Evolutionary conservation across 2,888 invertebrate species (phyloP), one percentile per base, ranked within the genome.

Genomic region (Drosophila meridiana): DNA sequence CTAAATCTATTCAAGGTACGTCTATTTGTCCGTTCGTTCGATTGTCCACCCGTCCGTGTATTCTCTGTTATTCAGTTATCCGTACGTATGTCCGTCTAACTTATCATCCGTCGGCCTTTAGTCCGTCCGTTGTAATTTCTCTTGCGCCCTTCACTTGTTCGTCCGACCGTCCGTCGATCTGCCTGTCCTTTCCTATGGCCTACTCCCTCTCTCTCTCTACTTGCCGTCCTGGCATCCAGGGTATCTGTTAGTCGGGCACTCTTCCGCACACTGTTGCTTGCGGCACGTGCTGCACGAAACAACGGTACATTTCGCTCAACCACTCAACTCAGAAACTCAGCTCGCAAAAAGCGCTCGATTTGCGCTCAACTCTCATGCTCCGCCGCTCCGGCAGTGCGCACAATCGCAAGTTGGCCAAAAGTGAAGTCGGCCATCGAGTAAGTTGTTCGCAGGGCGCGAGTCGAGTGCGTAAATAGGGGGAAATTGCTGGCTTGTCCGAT

Each of bases 271-370:
- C 11, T 72, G 28, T 47, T 34, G 20, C n/a, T 4, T 5, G 26
- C 20, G 34, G 34, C 76, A 69, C 66, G 73, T 76, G 64, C 73
- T 68, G 26, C 40, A 59, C 32, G 28, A 30, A 43, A 78, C 69
- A 78, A 68, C 70, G 78, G 78, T 68, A 70, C 8, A 70, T 78
- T 68, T 66, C 36, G 14, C 79, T 78, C 78, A 60, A 8, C 14
- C 9, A 53, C 60, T 73, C 78, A 53, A 47, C 30, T 26, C 14
- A 2, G 42, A 32, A 7, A 26, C 11, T 20, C 20, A 20, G 32
- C 56, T 57, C 58, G 34, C 4, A 20, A 42, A 32, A 43, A 13
- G 4, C n/a, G 26, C 53, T 48, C 36, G 32, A 63, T 14, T 45
- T 26, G 9, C 9, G 30, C 47, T 47, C 45, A 26, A 63, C 11